Evolutionary conservation across 2,797 vertebrate genomes (phyloP).

Genomic region (Hoplostethus mediterraneus): DNA sequence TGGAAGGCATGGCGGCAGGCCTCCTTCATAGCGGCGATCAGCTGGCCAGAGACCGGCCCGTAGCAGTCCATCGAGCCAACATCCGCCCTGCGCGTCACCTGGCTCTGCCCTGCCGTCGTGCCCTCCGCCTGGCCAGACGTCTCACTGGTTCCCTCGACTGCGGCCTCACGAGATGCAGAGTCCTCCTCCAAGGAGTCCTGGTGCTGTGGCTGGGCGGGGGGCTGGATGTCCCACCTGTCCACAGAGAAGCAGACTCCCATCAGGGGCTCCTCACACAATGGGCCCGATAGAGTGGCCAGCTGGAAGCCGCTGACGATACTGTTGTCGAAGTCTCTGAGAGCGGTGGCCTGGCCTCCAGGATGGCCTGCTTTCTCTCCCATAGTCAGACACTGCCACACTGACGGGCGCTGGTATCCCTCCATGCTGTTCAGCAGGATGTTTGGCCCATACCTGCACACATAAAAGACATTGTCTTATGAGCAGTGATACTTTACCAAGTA

Average conservation of each 20-base stretch:
- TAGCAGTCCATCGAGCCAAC: slow-evolving; percentile 84
- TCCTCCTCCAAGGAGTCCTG: slow-evolving; percentile 60
- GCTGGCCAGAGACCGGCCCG: slow-evolving; percentile 93
- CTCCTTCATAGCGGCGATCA: slow-evolving; percentile 97
- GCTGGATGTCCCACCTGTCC: slow-evolving; percentile 90
- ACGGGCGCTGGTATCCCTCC: slow-evolving; percentile 85
- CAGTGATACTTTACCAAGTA: too few relatives aligned
- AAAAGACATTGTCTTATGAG: background rate
- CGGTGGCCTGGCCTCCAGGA: slow-evolving; percentile 51
- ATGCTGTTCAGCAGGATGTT: slow-evolving; percentile 92
- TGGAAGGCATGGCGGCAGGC: slow-evolving; percentile 93
- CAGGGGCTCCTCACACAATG: slow-evolving; percentile 97
- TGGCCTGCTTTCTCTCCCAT: slow-evolving; percentile 33
- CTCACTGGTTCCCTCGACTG: background rate
- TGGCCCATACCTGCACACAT: slow-evolving; percentile 85
- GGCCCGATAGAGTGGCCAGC: slow-evolving; percentile 92
- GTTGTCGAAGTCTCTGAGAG: slow-evolving; percentile 89
- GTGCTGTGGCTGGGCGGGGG: slow-evolving; percentile 47
- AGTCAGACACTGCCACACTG: slow-evolving; percentile 90
- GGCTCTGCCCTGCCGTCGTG: slow-evolving; percentile 20
- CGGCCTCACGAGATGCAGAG: background rate
- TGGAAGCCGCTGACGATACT: slow-evolving; percentile 97
- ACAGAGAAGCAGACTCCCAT: slow-evolving; percentile 97
- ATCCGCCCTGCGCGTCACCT: slow-evolving; percentile 72
- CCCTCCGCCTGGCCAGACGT: background rate